Base-by-base conservation (phyloP, 2,113 vertebrate genomes). In the Plestiodon gilberti region DNA sequence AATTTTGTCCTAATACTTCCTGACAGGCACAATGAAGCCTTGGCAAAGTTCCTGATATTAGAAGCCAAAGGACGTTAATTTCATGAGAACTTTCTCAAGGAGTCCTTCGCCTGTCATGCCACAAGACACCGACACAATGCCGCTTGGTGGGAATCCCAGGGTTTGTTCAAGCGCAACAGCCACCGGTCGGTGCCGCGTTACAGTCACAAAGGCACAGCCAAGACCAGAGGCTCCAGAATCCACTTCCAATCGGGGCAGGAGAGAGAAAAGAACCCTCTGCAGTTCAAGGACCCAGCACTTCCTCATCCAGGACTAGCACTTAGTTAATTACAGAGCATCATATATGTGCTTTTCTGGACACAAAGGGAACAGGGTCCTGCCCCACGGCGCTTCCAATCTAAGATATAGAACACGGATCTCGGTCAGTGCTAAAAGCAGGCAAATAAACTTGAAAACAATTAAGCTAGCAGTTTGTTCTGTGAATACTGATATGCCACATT, bases 1-100 rank as follows among this genome's bases (percentile, higher is more conserved):
- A 94, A 96, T 96, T 96, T 93, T 93, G 93, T 93, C 93, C 89
- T 95, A 92, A 94, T 89, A 73, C 23, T 78, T 91, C 82, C 76
- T 93, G 95, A 95, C 94, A 93, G 92, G 89, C 78, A 91, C 90
- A 79, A 71, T 30, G 71, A 77, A 0, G 88, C 89, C 90, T 87
- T 91, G 93, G 94, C 82, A 87, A 89, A 91, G 89, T 85, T 93
- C 90, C 91, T 55, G 71, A 80, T 79, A 90, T 83, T 62, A 76
- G 43, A 74, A 94, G 79, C 33, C 82, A 38, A 81, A 88, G 70
- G 86, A 88, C 1, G 40, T 20, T 88, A 35, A 43, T 71, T 43
- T 92, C 83, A 6, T 22, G 11, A 30, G n/a, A 73, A 86, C 73
- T 78, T 76, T 65, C 30, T 87, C 5, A 73, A 78, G 55, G 23